These are phyloP conservation scores for Euphonia xanthogaster DNA, from an alignment of 2,797 vertebrate genomes.

Conservation along the genomic window DNA sequence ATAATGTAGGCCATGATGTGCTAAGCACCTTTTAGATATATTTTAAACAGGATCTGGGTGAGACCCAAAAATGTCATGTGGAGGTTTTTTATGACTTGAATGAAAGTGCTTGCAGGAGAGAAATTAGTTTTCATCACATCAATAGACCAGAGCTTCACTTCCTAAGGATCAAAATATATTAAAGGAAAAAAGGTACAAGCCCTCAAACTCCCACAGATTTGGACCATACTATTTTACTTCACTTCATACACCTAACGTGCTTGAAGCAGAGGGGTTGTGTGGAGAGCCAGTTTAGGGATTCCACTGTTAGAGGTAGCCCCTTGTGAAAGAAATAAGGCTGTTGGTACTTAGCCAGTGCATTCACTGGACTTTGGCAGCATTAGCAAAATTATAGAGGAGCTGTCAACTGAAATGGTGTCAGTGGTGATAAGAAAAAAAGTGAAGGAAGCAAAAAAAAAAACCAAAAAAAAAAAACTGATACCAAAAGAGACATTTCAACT, in stretches of 20 bases:
- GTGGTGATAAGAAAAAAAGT: not conserved
- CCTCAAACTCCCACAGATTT: not conserved
- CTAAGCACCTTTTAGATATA: not conserved
- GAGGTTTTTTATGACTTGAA: not conserved
- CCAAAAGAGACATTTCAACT: not conserved
- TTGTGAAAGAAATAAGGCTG: not conserved
- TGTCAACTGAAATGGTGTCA: not conserved
- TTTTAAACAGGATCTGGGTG: not conserved
- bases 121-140: not conserved
- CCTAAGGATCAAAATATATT: not conserved
- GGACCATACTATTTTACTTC: not conserved
- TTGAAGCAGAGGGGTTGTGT: not conserved
- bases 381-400: not conserved
- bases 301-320: not conserved
- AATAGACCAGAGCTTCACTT: not conserved
- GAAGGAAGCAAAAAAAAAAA: not conserved
- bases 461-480: rapidly evolving
- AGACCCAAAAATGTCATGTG: not conserved
- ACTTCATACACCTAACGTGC: not conserved
- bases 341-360: not conserved
- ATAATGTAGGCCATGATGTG: not conserved
- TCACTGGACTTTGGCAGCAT: not conserved
- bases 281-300: slow-evolving; percentile 2
- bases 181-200: not conserved
- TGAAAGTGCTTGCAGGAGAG: not conserved